Conservation (phyloP, 2,888 invertebrate species). For the Phrixothrix hirtus region DNA sequence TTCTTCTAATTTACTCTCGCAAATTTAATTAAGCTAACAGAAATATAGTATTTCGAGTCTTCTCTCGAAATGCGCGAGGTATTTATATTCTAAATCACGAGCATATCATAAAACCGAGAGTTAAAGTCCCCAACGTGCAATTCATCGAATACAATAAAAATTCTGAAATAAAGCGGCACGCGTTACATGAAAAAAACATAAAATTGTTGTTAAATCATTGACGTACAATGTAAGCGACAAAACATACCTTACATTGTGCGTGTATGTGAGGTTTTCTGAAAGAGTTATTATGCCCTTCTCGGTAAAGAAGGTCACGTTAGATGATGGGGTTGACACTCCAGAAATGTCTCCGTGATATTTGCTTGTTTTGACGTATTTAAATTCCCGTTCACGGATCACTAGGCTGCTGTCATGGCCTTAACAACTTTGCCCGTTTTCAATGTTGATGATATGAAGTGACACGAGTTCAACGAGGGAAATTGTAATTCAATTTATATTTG, state of each 20-base stretch:
- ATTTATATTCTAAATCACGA: conserved; percentile 26
- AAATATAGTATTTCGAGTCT: conserved; percentile 31
- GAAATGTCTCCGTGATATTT: conserved; percentile 42
- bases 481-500: conserved; percentile 35
- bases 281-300: neutral
- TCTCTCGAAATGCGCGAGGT: conserved; percentile 13
- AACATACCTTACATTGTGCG: neutral
- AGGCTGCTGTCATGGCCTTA: conserved; percentile 38
- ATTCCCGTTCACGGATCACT: conserved; percentile 40
- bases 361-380: conserved; percentile 43
- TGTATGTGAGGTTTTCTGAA: neutral
- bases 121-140: conserved; percentile 15
- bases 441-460: conserved; percentile 29
- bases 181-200: conserved; percentile 17
- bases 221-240: conserved; percentile 10
- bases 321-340: conserved; percentile 23
- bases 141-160: conserved; percentile 20
- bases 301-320: conserved; percentile 11
- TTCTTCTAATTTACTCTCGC: conserved; percentile 39
- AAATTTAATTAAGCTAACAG: conserved; percentile 40
- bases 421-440: conserved; percentile 27
- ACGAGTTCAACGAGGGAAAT: conserved; percentile 32
- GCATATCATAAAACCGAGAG: conserved; percentile 16
- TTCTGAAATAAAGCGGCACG: conserved; percentile 16
- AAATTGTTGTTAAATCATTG: conserved; percentile 13